Percentiles rank a stretch among this genome's conserved stretches.
These are phyloP conservation scores for Cephus pygmeus DNA, from an alignment of 2,888 invertebrate genomes.

Conservation along the genomic window DNA sequence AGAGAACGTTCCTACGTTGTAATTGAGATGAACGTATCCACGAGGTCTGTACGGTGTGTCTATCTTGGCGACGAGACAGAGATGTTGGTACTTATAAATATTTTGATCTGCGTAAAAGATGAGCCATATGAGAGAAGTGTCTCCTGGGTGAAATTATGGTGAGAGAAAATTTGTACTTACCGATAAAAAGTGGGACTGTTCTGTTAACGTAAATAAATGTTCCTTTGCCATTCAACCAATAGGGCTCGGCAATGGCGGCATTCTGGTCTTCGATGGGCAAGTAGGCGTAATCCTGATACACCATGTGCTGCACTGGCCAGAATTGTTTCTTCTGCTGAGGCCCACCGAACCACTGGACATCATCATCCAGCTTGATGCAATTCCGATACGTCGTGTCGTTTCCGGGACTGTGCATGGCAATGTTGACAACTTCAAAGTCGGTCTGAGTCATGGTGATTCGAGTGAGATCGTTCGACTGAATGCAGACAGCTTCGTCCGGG, in stretches of 20 bases:
- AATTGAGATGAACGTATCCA: constrained; percentile 64
- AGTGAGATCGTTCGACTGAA: not conserved
- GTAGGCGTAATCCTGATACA: constrained; percentile 70
- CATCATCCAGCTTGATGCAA: constrained; percentile 44
- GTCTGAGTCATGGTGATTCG: not conserved
- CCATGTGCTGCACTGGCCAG: constrained; percentile 74
- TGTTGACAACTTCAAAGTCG: too few relatives aligned
- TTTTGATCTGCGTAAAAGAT: constrained; percentile 69
- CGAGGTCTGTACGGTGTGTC: constrained; percentile 67
- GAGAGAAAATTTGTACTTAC: not conserved
- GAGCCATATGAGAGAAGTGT: too few relatives aligned
- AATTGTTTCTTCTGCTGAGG: constrained; percentile 72
- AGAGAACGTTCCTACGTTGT: constrained; percentile 73
- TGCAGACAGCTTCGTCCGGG: not conserved
- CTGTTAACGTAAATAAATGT: constrained; percentile 74
- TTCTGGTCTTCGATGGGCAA: constrained; percentile 71
- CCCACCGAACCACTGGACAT: constrained; percentile 76
- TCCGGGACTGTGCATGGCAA: too few relatives aligned
- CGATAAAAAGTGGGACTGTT: constrained; percentile 75
- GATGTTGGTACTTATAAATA: constrained; percentile 67
- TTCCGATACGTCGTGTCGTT: constrained; percentile 17
- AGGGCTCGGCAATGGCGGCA: constrained; percentile 71
- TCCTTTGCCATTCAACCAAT: constrained; percentile 80
- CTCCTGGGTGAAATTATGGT: too few relatives aligned
- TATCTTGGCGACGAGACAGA: constrained; percentile 72